Evolutionary conservation across 2,113 vertebrate species (phyloP), one percentile per base, ranked within the genome.

Genomic region (Prunella fulvescens): DNA sequence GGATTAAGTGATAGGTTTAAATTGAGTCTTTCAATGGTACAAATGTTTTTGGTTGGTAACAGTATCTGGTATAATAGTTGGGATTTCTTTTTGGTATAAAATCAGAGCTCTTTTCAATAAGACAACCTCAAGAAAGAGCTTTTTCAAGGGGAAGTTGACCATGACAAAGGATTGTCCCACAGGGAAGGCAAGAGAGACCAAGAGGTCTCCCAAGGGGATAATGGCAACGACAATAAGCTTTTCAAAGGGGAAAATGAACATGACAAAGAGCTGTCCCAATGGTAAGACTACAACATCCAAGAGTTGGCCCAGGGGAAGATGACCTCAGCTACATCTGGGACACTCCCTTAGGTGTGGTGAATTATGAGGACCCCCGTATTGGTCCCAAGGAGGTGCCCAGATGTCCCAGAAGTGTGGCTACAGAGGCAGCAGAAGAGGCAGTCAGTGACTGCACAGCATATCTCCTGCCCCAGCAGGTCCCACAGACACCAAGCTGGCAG

Each of bases 361-460:
- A 42, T 44, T 17, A 37, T 60, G 26, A 58, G 9, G 45, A 44
- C 3, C 5, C 25, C 18, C 26, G 44, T 11, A 17, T 1, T 22
- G 25, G 9, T 37, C 25, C 71, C 14, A 35, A 31, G 31, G 25
- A 67, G 17, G 9, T 0, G 0, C 37, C 35, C 17, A 42, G 14
- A 22, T 42, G 20, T 44, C 44, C 20, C 37, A 37, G 37, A 7
- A 31, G 25, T 6, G 5, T 26, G 17, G 4, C 10, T 25, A 35
- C 7, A 50, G 37, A 31, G 31, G 16, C 20, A 50, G 35, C 31
- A 66, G 20, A 57, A 48, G 60, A 50, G 25, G 19, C 25, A n/a
- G 40, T 5, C 4, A 2, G 23, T 39, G 15, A 24, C 24, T 20
- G 29, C 29, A 58, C 31, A 57, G 25, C 7, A 11, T 13, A 14